Base-by-base conservation (phyloP, 2,113 vertebrate species). In the Apteryx mantelli region DNA sequence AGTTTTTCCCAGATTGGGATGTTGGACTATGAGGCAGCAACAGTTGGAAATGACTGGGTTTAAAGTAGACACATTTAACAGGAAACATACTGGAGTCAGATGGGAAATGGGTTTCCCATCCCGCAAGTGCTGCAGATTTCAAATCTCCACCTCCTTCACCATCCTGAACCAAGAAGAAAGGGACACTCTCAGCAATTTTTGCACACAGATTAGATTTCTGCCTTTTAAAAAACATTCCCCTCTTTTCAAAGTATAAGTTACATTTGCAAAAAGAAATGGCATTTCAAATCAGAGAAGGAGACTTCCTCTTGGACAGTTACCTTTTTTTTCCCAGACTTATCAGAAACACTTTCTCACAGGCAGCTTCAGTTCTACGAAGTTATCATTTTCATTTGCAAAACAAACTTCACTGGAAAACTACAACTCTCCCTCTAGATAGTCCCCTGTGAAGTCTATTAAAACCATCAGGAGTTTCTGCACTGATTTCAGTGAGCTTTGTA, bases 1-100 rank as follows among this genome's bases (percentile, higher is more conserved):
- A 82, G 68, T 60, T 87, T 40, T 36, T 30, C 94, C 96, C 94
- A 86, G 95, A 69, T 78, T 87, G 90, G 88, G 88, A 26, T 74
- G 48, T 85, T 56, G 82, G 60, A 8, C 13, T 8, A 20, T 0
- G 21, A 93, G 74, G 89, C 86, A 79, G 91, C 89, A 92, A 36
- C 86, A 68, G 71, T 89, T 94, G 94, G 96, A 81, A 32, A 2
- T 18, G 66, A 4, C 0, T 0, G 2, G 40, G 21, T 79, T 75
- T 36, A 32, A 79, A 83, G 75, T 1, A 74, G 91, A 3, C 20
- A 32, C 55, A 0, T 9, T 12, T 28, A 36, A 3, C 63, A 86
- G 87, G 63, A 34, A 66, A 58, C 28, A 18, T 14, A 0, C 75
- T 2, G 36, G 83, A 80, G 55, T 63, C 86, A 68, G 69, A 77